Conservation (phyloP, 2,113 vertebrate genomes). For the Coregonus clupeaformis region DNA sequence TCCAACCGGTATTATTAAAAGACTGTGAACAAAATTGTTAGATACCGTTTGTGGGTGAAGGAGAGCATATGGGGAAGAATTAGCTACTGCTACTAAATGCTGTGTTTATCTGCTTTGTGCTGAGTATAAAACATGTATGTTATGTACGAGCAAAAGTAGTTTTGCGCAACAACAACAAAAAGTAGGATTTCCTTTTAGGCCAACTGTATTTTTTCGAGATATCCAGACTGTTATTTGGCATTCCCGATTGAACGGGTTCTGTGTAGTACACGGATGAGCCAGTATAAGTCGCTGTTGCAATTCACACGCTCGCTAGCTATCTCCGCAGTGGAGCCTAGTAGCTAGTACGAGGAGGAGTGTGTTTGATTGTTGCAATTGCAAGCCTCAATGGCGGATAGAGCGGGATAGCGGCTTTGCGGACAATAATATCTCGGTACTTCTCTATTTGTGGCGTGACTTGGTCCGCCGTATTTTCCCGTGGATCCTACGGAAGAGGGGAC, state of each 20-base stretch:
- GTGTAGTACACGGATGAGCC: slow-evolving; percentile 10
- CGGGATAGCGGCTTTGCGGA: slow-evolving; percentile 67
- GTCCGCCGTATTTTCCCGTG: slow-evolving; percentile 20
- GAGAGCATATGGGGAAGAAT: too few species aligned
- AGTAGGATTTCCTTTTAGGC: too few species aligned
- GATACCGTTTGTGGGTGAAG: too few species aligned
- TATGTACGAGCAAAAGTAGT: too few species aligned
- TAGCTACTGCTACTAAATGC: too few species aligned
- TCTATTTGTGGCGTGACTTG: slow-evolving; percentile 28
- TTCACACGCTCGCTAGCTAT: slow-evolving; percentile 2
- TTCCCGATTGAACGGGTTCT: neutral
- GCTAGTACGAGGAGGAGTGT: slow-evolving; percentile 72
- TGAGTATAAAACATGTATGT: too few species aligned
- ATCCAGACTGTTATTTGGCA: neutral
- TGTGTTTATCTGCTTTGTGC: too few species aligned
- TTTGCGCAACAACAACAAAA: too few species aligned
- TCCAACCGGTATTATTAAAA: too few species aligned
- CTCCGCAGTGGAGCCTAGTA: slow-evolving; percentile 64
- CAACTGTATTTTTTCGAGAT: neutral
- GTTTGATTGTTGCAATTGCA: slow-evolving; percentile 78
- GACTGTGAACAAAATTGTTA: too few species aligned
- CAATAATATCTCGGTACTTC: slow-evolving; percentile 70
- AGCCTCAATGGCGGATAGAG: slow-evolving; percentile 80
- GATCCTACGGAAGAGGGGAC: slow-evolving; percentile 9
- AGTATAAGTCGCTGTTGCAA: slow-evolving; percentile 51